A percentile compares a stretch with the other conserved stretches of the same genome.
These are phyloP conservation scores for Xanthostigma xanthostigma DNA, from an alignment of 2,888 invertebrate genomes.

Conservation along the genomic window DNA sequence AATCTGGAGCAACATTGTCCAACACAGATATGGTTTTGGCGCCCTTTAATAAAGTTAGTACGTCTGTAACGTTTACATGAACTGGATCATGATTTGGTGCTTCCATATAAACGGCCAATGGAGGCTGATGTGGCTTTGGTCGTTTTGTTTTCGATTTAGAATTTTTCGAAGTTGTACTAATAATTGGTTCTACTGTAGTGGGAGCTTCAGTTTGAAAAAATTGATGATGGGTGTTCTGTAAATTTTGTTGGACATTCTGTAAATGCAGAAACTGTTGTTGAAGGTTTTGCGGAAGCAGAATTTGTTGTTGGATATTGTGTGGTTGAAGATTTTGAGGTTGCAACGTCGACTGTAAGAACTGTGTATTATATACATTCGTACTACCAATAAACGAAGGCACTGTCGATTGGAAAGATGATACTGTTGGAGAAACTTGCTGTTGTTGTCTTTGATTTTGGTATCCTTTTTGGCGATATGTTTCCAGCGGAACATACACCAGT, in stretches of 20 bases:
- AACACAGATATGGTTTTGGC: constrained; percentile 63
- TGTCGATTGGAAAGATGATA: neutral
- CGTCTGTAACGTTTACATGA: constrained; percentile 47
- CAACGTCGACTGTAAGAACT: constrained; percentile 10
- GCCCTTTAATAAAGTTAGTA: constrained; percentile 49
- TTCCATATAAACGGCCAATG: constrained; percentile 66
- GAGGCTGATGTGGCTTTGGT: constrained; percentile 68
- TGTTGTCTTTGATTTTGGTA: constrained; percentile 3
- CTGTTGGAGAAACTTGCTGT: neutral
- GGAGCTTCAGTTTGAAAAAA: constrained; percentile 21
- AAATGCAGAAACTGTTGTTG: constrained; percentile 8
- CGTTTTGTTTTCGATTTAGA: constrained; percentile 30
- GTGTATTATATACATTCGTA: constrained; percentile 8
- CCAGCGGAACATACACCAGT: constrained; percentile 66
- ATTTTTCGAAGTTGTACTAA: constrained; percentile 17
- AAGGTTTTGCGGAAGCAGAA: constrained; percentile 8
- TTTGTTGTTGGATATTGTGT: constrained; percentile 1
- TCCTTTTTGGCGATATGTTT: constrained; percentile 36
- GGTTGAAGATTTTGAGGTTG: constrained; percentile 8
- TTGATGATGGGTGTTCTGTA: constrained; percentile 19
- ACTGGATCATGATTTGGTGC: constrained; percentile 29
- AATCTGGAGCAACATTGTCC: constrained; percentile 51
- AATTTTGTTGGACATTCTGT: constrained; percentile 19
- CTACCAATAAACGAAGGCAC: constrained; percentile 1
- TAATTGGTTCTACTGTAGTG: constrained; percentile 27